Conservation (phyloP, 2,113 vertebrate species). For the Scomber japonicus region DNA sequence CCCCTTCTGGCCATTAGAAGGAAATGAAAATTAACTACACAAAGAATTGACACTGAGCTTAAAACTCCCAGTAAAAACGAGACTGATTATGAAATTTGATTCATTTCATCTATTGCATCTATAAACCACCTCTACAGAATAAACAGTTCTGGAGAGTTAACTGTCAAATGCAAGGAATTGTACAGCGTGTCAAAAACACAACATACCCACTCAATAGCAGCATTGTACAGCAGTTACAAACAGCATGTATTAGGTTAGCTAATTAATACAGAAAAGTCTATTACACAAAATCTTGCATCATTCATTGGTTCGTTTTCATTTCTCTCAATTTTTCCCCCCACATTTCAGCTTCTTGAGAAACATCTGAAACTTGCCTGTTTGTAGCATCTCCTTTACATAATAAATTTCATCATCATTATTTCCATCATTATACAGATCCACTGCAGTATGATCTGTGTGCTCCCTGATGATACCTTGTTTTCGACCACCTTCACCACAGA, state of each 20-base stretch:
- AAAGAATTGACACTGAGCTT: background rate
- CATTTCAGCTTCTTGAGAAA: too few species aligned
- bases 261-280: too few species aligned
- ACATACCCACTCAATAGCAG: too few species aligned
- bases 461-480: rapidly evolving
- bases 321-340: too few species aligned
- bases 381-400: conserved; percentile 1
- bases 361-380: background rate
- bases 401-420: conserved; percentile 15
- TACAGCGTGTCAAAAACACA: too few species aligned
- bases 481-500: rapidly evolving
- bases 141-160: background rate
- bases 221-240: background rate
- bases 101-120: too few species aligned
- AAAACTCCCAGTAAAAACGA: background rate
- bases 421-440: conserved; percentile 10
- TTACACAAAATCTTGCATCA: too few species aligned
- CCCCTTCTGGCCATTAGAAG: conserved; percentile 23
- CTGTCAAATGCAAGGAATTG: too few species aligned
- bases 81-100: background rate
- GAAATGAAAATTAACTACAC: conserved; percentile 11
- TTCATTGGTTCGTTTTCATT: too few species aligned
- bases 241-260: too few species aligned
- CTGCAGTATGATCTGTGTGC: background rate
- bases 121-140: background rate